phyloP scores from a whole-genome alignment of 2,113 vertebrate genomes.

The Pelobates fuscus region DNA sequence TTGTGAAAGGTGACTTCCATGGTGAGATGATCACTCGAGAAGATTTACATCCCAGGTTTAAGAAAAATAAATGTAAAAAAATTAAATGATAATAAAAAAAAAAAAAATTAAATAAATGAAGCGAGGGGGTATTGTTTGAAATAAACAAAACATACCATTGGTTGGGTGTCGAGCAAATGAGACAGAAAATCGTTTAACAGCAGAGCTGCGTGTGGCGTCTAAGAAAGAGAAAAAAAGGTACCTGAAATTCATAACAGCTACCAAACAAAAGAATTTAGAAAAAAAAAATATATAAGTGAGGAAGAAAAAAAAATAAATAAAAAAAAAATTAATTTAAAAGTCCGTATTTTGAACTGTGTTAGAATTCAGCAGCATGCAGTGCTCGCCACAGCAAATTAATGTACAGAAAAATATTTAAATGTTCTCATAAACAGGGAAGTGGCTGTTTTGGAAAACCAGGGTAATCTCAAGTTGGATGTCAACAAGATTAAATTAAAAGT shows the following conservation, averaged over 20 bases:
- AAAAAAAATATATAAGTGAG: slow-evolving; percentile 66
- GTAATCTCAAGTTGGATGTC: background rate
- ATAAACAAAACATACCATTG: slow-evolving; percentile 95
- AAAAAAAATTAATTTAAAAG: slow-evolving; percentile 53
- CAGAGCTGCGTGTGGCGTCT: slow-evolving; percentile 91
- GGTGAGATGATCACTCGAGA: slow-evolving; percentile 55
- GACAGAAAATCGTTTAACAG: slow-evolving; percentile 97
- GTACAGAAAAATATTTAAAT: slow-evolving; percentile 65
- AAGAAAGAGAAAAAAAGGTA: slow-evolving; percentile 95
- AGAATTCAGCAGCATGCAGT: slow-evolving; percentile 74
- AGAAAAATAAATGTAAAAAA: slow-evolving; percentile 67
- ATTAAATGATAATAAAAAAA: slow-evolving; percentile 58
- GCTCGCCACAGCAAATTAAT: slow-evolving; percentile 59
- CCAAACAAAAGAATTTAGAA: slow-evolving; percentile 66
- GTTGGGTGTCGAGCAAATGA: slow-evolving; percentile 97
- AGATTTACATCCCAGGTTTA: slow-evolving; percentile 65
- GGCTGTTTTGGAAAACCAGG: slow-evolving; percentile 52
- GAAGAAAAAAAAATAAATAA: slow-evolving; percentile 50
- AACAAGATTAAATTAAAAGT: background rate
- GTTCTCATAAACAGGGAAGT: slow-evolving; percentile 32
- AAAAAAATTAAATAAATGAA: slow-evolving; percentile 63
- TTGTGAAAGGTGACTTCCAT: slow-evolving; percentile 51
- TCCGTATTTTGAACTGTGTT: slow-evolving; percentile 57
- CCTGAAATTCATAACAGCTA: slow-evolving; percentile 89
- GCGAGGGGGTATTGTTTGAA: slow-evolving; percentile 76